Evolutionary conservation across 2,888 invertebrate species (phyloP).

Genomic region (Pycnomerus fuliginosus): DNA sequence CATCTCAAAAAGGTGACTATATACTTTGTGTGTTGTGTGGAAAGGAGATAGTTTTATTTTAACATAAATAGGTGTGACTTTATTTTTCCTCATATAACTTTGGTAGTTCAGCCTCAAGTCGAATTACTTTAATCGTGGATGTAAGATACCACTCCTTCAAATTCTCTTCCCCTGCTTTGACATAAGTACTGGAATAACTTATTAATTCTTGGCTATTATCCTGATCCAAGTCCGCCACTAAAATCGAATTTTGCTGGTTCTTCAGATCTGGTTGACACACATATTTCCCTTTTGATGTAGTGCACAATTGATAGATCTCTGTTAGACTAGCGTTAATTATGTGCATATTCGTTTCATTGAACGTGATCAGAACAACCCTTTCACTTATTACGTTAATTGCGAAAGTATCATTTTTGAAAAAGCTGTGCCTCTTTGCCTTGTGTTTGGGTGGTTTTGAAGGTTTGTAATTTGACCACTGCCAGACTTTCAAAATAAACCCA

Average conservation of each 20-base stretch:
- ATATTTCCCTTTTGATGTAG: slow-evolving; percentile 40
- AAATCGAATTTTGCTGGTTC: slow-evolving; percentile 70
- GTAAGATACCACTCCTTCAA: slow-evolving; percentile 60
- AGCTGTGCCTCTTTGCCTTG: slow-evolving; percentile 30
- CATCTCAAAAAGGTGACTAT: too few relatives aligned
- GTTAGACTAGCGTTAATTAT: slow-evolving; percentile 77
- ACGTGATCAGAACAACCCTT: slow-evolving; percentile 74
- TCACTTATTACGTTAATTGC: slow-evolving; percentile 53
- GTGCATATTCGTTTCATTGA: slow-evolving; percentile 69
- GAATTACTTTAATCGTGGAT: slow-evolving; percentile 68
- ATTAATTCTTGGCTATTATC: slow-evolving; percentile 77
- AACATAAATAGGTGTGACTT: too few relatives aligned
- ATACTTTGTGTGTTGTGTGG: neutral
- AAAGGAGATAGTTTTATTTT: neutral
- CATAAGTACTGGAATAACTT: slow-evolving; percentile 70
- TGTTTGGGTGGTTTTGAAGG: slow-evolving; percentile 17
- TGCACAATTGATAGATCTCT: slow-evolving; percentile 75
- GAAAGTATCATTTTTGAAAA: slow-evolving; percentile 32
- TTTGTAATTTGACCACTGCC: slow-evolving; percentile 66
- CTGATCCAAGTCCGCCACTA: slow-evolving; percentile 73
- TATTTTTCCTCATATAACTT: slow-evolving; percentile 61
- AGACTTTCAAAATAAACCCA: slow-evolving; percentile 80
- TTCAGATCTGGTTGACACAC: slow-evolving; percentile 73
- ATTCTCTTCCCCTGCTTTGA: slow-evolving; percentile 40
- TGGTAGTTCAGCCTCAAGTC: slow-evolving; percentile 71